Evolutionary conservation across 35 echinoderm and acorn worm species (phyloP), one percentile per base, ranked within the genome.

Genomic region (Stichopus chloronotus): DNA sequence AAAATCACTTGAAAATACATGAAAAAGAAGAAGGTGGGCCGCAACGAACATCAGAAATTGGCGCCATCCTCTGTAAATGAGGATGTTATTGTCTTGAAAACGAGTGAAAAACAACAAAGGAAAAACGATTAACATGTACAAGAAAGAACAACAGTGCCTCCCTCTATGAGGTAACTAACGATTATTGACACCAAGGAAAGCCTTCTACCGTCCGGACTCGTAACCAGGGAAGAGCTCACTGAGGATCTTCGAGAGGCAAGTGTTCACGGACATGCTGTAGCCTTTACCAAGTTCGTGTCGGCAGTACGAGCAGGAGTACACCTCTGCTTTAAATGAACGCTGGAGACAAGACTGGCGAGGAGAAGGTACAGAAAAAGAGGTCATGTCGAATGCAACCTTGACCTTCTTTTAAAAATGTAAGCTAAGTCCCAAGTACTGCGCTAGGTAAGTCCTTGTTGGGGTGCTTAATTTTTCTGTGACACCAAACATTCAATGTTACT

Each of bases 241-340:
- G 4, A 99, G 88, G 21, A 96, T 92, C 55, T 63, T 72, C 16
- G 92, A 74, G 4, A 99, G 94, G 14, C 61, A 22, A 25, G 92
- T 92, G 79, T 96, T 99, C 55, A 85, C 83, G 17, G 63, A 30
- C 90, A 99, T 95, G 79, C 82, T 95, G 86, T 92, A 99, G 5
- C 90, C 97, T 94, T 99, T 99, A 58, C 97, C 97, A 16, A 99
- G 94, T 24, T 99, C 97, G 79, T 96, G 77, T 14, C 97, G 95
- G 81, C 97, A 99, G 74, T 92, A 59, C 0, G 97, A 95, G 72
- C 97, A 99, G 61, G 91, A 90, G 59, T 91, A 92, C 12, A 99
- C 95, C 5, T 95, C 87, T 14, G 97, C 97, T 56, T 96, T 94
- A 92, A 99, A 99, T 25, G 97, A 99, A 1, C 97, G 97, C 79